phyloP scores from a whole-genome alignment of 2,888 invertebrate genomes.

The Nomada fabriciana region DNA sequence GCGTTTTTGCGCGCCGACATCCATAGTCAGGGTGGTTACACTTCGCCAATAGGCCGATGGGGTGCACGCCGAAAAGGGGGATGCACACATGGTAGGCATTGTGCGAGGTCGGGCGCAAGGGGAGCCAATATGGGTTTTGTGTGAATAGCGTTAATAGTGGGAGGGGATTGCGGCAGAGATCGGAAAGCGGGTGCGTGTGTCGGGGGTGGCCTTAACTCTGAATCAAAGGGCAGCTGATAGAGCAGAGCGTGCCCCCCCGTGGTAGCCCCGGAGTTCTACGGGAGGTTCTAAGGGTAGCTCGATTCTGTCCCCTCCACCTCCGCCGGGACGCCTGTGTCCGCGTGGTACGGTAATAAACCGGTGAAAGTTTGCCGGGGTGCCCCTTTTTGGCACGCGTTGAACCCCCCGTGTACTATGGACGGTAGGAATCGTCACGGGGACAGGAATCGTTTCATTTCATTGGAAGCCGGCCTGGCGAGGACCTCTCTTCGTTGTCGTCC shows the following conservation, averaged over 20 bases:
- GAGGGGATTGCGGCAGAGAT: constrained; percentile 75
- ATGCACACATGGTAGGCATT: constrained; percentile 70
- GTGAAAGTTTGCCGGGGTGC: constrained; percentile 81
- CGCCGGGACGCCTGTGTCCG: constrained; percentile 43
- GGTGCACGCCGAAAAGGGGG: constrained; percentile 25
- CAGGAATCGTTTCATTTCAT: constrained; percentile 80
- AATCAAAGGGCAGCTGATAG: constrained; percentile 81
- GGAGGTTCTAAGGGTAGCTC: constrained; percentile 60
- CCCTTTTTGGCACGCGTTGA: constrained; percentile 81
- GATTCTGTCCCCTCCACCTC: constrained; percentile 51
- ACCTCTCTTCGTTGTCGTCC: constrained; percentile 4
- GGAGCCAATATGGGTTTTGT: constrained; percentile 76
- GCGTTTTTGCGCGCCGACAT: not conserved
- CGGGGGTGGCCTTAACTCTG: constrained; percentile 78
- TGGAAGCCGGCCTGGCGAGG: constrained; percentile 63
- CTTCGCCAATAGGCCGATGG: constrained; percentile 33
- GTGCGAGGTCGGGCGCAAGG: constrained; percentile 69
- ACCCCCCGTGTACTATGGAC: constrained; percentile 58
- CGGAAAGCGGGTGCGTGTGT: constrained; percentile 65
- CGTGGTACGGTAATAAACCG: constrained; percentile 74
- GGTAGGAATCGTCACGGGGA: constrained; percentile 78
- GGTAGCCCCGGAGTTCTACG: constrained; percentile 43
- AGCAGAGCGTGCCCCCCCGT: constrained; percentile 55
- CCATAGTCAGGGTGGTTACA: not conserved
- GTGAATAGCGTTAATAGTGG: constrained; percentile 81